These are phyloP conservation scores for Hemicrepidius hirtus DNA, from an alignment of 2,888 invertebrate genomes.

Conservation along the genomic window DNA sequence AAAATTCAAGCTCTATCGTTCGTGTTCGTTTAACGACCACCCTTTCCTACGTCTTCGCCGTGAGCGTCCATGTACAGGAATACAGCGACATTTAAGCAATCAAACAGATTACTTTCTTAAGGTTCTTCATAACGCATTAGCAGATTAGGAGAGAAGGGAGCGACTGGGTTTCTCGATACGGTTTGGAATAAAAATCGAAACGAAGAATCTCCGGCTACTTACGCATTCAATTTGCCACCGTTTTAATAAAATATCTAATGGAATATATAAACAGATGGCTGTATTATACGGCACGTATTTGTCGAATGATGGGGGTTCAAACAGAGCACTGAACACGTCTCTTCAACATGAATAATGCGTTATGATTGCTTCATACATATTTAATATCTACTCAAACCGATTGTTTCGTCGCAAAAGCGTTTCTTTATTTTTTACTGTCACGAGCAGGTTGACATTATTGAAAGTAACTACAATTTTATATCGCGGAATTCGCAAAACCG, in stretches of 20 bases:
- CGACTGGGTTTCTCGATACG: slow-evolving; percentile 2
- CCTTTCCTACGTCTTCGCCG: neutral
- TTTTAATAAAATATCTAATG: slow-evolving; percentile 63
- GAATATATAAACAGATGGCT: slow-evolving; percentile 65
- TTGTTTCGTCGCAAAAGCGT: slow-evolving; percentile 57
- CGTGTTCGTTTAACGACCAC: slow-evolving; percentile 23
- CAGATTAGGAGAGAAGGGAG: slow-evolving; percentile 34
- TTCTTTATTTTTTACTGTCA: slow-evolving; percentile 57
- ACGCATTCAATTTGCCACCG: slow-evolving; percentile 48
- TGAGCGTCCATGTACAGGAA: slow-evolving; percentile 20
- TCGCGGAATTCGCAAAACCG: slow-evolving; percentile 25
- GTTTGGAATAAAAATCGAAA: slow-evolving; percentile 8
- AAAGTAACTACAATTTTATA: slow-evolving; percentile 43
- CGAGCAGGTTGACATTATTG: slow-evolving; percentile 50
- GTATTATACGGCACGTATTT: slow-evolving; percentile 65
- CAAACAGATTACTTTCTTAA: slow-evolving; percentile 45
- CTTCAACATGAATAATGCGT: slow-evolving; percentile 65
- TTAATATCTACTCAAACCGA: slow-evolving; percentile 63
- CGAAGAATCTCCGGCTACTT: slow-evolving; percentile 29
- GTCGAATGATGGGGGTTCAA: slow-evolving; percentile 62
- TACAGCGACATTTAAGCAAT: slow-evolving; percentile 39
- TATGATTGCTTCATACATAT: slow-evolving; percentile 68
- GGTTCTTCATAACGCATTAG: slow-evolving; percentile 45
- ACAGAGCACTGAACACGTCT: slow-evolving; percentile 58
- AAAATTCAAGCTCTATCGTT: slow-evolving; percentile 23